Conservation (phyloP, 2,888 invertebrate species). For the Cremastobaeus sp. region DNA sequence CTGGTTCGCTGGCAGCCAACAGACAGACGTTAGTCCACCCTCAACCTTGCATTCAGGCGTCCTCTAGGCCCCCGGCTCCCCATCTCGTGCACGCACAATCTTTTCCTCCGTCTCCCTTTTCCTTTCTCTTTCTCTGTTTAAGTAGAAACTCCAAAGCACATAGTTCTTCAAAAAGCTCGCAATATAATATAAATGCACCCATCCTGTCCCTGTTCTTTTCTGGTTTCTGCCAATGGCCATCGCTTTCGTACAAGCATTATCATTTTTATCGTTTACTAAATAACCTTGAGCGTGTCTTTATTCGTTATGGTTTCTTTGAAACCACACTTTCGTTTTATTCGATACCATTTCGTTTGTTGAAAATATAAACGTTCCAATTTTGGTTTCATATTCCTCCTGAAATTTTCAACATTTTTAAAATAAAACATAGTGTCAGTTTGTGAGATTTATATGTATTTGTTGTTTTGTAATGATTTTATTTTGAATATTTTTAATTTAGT, state of each 20-base stretch:
- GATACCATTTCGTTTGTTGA: conserved; percentile 13
- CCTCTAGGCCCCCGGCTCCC: conserved; percentile 58
- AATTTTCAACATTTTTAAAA: no score
- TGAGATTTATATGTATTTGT: no score
- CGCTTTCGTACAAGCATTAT: conserved; percentile 55
- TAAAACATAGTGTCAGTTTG: no score
- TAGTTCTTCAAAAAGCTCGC: conserved; percentile 67
- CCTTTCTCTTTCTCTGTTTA: conserved; percentile 35
- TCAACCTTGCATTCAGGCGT: conserved; percentile 60
- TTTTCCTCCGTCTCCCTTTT: conserved; percentile 22
- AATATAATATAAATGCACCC: conserved; percentile 69
- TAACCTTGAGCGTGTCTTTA: conserved; percentile 53
- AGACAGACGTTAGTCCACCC: conserved; percentile 77
- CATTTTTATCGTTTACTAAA: conserved; percentile 47
- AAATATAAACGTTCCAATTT: conserved; percentile 7
- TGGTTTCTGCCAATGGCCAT: conserved; percentile 59
- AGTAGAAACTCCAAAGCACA: conserved; percentile 40
- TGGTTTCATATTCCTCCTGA: no score
- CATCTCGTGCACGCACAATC: conserved; percentile 49
- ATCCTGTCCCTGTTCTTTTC: conserved; percentile 57
- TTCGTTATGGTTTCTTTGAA: conserved; percentile 42
- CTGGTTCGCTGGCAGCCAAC: conserved; percentile 79
- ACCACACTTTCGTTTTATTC: conserved; percentile 31
- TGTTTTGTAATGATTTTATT: no score
- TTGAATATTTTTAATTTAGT: no score